Percentiles rank a stretch among this genome's conserved stretches.
phyloP scores from a whole-genome alignment of 2,888 invertebrate species.

The Heteropelma amictum region DNA sequence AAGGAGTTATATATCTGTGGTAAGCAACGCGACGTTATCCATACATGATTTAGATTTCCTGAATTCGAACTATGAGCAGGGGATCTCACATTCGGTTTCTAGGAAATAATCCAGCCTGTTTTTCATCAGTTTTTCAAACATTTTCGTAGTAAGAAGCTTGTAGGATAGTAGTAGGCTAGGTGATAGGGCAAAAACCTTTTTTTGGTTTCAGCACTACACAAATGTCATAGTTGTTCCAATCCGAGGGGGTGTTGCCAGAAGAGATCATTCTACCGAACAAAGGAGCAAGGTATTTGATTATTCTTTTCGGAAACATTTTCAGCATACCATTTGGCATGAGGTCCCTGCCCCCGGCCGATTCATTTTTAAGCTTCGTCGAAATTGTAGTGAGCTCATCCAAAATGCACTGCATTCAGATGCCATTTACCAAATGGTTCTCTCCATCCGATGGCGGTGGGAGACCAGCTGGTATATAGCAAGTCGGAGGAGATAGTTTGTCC shows the following conservation, averaged over 20 bases:
- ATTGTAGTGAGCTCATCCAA: too few species aligned
- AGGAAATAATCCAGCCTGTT: slow-evolving; percentile 29
- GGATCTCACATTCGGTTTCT: slow-evolving; percentile 15
- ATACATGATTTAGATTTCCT: slow-evolving; percentile 27
- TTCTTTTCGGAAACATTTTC: not conserved
- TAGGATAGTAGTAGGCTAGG: slow-evolving; percentile 14
- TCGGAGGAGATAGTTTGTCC: too few species aligned
- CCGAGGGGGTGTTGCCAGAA: slow-evolving; percentile 1
- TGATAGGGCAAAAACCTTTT: slow-evolving; percentile 19
- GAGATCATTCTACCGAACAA: slow-evolving; percentile 29
- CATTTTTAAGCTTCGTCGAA: too few species aligned
- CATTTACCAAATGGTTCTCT: not conserved
- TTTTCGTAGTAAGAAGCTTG: slow-evolving; percentile 22
- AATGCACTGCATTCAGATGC: not conserved
- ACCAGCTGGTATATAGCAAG: too few species aligned
- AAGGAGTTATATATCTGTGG: slow-evolving; percentile 32
- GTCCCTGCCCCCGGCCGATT: slow-evolving; percentile 27
- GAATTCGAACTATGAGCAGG: slow-evolving; percentile 20
- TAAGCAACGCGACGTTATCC: slow-evolving; percentile 24
- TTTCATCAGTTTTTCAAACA: slow-evolving; percentile 31
- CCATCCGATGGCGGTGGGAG: too few species aligned
- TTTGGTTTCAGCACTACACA: slow-evolving; percentile 35
- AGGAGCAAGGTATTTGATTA: not conserved
- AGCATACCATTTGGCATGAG: slow-evolving; percentile 9
- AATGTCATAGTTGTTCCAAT: slow-evolving; percentile 17